phyloP scores from a whole-genome alignment of 2,113 vertebrate genomes.

The Camelus bactrianus region DNA sequence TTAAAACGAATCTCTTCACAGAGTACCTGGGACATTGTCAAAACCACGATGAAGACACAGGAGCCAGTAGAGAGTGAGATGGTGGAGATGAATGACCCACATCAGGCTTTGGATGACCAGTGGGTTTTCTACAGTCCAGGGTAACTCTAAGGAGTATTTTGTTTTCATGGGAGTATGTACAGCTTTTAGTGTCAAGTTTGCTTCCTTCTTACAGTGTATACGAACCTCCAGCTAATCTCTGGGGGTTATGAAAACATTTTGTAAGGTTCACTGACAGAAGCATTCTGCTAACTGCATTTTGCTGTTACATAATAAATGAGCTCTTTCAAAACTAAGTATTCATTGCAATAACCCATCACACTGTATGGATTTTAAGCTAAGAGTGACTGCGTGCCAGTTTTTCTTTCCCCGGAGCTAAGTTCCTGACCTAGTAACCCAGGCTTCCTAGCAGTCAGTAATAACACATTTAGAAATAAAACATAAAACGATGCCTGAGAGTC shows the following conservation, averaged over 20 bases:
- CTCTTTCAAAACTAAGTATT: conserved; percentile 39
- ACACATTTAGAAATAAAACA: conserved; percentile 3
- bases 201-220: neutral
- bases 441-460: neutral
- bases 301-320: conserved; percentile 64
- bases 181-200: neutral
- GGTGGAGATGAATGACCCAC: neutral
- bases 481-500: neutral
- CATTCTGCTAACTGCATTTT: conserved; percentile 31
- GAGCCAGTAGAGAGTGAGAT: neutral
- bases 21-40: neutral
- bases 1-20: neutral
- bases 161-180: neutral
- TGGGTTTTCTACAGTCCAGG: neutral
- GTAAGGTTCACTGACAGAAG: neutral
- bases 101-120: neutral
- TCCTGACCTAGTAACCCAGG: conserved; percentile 34
- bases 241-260: neutral
- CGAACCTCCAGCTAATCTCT: neutral
- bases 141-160: neutral
- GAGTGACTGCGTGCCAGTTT: neutral
- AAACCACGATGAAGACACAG: neutral
- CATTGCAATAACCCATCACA: neutral
- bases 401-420: neutral
- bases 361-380: neutral